Evolutionary conservation across 92 coral and sea anemone species (phyloP), one percentile per base, ranked within the genome.

Genomic region (Isaurus tuberculatus): DNA sequence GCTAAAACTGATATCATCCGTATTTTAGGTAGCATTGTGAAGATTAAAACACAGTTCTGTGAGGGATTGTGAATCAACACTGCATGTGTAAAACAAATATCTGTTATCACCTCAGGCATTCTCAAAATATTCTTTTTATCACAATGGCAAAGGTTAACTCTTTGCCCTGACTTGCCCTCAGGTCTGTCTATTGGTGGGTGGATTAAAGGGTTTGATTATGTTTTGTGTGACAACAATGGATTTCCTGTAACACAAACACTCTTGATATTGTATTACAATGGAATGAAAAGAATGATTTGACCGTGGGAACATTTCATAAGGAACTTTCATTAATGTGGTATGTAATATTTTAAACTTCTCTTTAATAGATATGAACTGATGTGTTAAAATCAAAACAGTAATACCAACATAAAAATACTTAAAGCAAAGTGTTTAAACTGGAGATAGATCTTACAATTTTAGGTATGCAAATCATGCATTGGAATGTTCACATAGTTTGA

Each of bases 401-500:
- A 31, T 16, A 60, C 70, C 14, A 30, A 28, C 2, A 17, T 58
- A 32, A 22, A 60, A 27, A 26, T 2, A 58, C n/a, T n/a, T 16
- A 15, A 22, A 2, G 23, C 40, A 58, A 29, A 9, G 11, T 36
- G 34, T 2, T 34, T 19, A 32, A 27, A 75, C 5, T 49, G 22
- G 20, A 11, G 7, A 17, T 5, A 53, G 8, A 9, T 63, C 34
- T 26, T 63, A 7, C 19, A 77, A 58, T 2, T 65, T 30, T 27
- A 32, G 13, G 33, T 20, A 31, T 58, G 44, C 68, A 34, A 75
- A 58, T 77, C 28, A 77, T 77, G 30, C 82, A 77, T 31, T 57
- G 82, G 82, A 77, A 77, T 77, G 82, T 77, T 77, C 40, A 16
- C 82, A 77, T 77, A 33, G 8, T 58, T 57, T 31, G n/a, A 77